Percentiles rank a stretch among this genome's conserved stretches.
These are phyloP conservation scores for Saguinus imperator DNA, from an alignment of 2,113 vertebrate species.

Conservation along the genomic window DNA sequence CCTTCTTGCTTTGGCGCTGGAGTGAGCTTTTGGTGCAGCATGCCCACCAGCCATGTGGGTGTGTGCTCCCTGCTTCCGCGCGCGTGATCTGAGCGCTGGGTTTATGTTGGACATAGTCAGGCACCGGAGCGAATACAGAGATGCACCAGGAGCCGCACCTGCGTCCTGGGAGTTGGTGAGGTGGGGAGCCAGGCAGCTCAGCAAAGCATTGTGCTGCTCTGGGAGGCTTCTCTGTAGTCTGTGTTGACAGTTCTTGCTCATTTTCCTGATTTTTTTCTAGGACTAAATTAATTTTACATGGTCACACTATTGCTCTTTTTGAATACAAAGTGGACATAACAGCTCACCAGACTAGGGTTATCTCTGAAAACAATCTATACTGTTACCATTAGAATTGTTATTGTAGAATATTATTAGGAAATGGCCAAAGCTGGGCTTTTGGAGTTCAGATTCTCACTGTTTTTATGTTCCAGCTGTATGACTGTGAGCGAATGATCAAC, in stretches of 20 bases:
- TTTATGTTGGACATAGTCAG: neutral
- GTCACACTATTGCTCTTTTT: neutral
- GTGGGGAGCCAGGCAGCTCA: fast-evolving
- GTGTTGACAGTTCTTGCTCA: neutral
- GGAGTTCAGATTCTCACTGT: neutral
- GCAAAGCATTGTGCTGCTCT: fast-evolving
- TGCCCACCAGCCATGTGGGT: fast-evolving
- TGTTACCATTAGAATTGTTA: too few species aligned
- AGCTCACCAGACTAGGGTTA: neutral
- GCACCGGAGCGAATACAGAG: fast-evolving
- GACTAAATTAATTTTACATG: neutral
- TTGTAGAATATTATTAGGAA: neutral
- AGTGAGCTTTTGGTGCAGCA: too few species aligned
- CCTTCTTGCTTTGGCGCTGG: neutral
- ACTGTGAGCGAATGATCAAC: neutral
- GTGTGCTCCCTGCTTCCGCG: neutral
- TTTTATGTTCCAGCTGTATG: neutral
- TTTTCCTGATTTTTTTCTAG: neutral
- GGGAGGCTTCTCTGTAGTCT: neutral
- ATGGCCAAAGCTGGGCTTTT: neutral
- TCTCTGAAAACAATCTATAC: neutral
- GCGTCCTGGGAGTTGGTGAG: fast-evolving
- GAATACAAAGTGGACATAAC: neutral
- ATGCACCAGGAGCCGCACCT: too few species aligned
- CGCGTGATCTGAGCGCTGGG: fast-evolving